Evolutionary conservation across 2,797 vertebrate species (phyloP).

Genomic region (Sus cebifrons): DNA sequence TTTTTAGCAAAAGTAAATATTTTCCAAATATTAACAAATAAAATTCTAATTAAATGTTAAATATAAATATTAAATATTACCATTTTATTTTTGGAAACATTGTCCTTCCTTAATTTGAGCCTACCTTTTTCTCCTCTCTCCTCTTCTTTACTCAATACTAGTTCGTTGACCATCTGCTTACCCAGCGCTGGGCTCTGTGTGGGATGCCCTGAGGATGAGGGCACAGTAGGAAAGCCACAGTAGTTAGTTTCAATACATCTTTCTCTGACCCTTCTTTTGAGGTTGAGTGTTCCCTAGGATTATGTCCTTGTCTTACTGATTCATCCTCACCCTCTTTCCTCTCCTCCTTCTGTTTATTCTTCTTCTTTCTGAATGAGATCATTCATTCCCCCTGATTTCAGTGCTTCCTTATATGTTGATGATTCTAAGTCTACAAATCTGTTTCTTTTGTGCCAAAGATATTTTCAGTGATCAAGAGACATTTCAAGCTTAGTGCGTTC

Average conservation of each 20-base stretch:
- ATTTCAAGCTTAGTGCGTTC: neutral
- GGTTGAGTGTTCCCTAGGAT: neutral
- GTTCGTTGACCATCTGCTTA: neutral
- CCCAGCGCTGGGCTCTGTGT: neutral
- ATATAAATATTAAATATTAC: conserved; percentile 11
- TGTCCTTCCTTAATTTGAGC: neutral
- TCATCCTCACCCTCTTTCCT: neutral
- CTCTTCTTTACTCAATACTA: neutral
- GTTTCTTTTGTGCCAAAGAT: neutral
- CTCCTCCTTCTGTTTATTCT: neutral
- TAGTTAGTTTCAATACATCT: neutral
- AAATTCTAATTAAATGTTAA: neutral
- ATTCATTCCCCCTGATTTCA: conserved; percentile 21
- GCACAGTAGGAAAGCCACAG: neutral
- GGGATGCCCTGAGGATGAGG: neutral
- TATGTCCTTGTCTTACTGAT: neutral
- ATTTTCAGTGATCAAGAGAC: conserved; percentile 9
- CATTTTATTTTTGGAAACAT: neutral
- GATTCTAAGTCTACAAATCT: neutral
- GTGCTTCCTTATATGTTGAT: neutral
- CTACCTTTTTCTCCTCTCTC: neutral
- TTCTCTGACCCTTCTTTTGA: neutral
- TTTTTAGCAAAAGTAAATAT: neutral
- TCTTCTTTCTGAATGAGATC: conserved; percentile 28
- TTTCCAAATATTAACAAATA: neutral